phyloP scores from a whole-genome alignment of 2,888 invertebrate genomes.

The Limnephilus lunatus region DNA sequence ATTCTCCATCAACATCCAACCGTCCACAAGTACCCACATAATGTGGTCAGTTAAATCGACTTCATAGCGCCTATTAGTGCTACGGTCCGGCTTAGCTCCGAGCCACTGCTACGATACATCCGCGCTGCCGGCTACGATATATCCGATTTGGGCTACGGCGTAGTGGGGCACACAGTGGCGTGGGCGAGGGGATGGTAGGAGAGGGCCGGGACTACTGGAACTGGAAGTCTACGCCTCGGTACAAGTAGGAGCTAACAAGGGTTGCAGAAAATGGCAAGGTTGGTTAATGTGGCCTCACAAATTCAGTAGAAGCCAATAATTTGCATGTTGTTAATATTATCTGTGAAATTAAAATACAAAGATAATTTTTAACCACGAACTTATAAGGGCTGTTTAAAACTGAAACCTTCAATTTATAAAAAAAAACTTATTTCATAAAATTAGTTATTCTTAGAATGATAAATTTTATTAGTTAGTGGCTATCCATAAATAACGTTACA shows the following conservation, averaged over 20 bases:
- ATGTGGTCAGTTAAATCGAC: constrained; percentile 5
- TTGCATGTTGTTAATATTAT: no score
- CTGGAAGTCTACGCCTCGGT: not conserved
- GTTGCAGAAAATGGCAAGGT: constrained; percentile 38
- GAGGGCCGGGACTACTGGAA: not conserved
- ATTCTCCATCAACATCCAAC: not conserved
- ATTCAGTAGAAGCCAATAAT: not conserved
- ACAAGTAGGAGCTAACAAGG: constrained; percentile 53
- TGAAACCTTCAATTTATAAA: no score
- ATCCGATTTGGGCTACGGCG: constrained; percentile 17
- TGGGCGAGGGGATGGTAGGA: not conserved
- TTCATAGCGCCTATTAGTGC: constrained; percentile 10
- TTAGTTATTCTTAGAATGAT: no score
- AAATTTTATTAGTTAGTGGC: no score
- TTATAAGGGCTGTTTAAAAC: no score
- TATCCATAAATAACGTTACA: no score
- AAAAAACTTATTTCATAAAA: no score
- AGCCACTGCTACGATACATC: constrained; percentile 4
- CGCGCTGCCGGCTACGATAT: not conserved
- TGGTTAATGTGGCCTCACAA: not conserved
- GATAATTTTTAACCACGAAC: no score
- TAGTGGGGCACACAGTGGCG: not conserved
- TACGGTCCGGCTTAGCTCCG: constrained; percentile 6
- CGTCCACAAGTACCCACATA: not conserved
- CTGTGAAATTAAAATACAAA: no score